phyloP scores from a whole-genome alignment of 2,888 invertebrate species.

The Poecilus cupreus region DNA sequence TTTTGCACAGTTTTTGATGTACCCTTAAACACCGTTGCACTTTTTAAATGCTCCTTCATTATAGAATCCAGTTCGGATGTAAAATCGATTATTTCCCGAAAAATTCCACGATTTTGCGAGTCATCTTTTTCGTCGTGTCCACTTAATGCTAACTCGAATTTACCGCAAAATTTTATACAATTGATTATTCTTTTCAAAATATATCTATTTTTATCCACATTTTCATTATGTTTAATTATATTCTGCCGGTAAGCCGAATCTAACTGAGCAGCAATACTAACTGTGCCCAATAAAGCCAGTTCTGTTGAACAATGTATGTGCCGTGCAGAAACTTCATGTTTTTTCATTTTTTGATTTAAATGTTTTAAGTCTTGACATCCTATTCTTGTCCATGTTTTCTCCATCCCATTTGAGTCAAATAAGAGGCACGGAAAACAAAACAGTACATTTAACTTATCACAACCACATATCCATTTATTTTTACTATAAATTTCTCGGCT shows the following conservation, averaged over 20 bases:
- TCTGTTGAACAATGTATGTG: constrained; percentile 35
- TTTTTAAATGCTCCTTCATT: constrained; percentile 62
- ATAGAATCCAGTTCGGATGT: constrained; percentile 61
- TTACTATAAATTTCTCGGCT: no score
- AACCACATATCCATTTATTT: no score
- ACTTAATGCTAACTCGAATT: constrained; percentile 63
- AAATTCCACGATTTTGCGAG: constrained; percentile 62
- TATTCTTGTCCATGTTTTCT: constrained; percentile 58
- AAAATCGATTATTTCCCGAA: constrained; percentile 64
- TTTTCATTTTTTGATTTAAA: constrained; percentile 60
- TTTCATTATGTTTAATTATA: constrained; percentile 57
- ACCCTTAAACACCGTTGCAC: no score
- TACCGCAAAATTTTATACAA: constrained; percentile 64
- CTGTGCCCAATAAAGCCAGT: constrained; percentile 43
- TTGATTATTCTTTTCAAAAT: constrained; percentile 63
- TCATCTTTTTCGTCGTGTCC: constrained; percentile 62
- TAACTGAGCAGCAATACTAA: constrained; percentile 54
- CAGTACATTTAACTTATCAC: no score
- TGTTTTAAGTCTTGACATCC: constrained; percentile 61
- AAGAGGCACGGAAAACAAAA: constrained; percentile 63
- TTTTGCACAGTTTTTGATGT: constrained; percentile 64
- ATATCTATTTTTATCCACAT: constrained; percentile 62
- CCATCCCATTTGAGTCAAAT: constrained; percentile 57
- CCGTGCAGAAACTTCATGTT: constrained; percentile 55
- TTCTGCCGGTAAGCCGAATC: constrained; percentile 15